Conservation (phyloP, 1,140 invertebrate genomes). For the Trachymyrmex cornetzi region DNA sequence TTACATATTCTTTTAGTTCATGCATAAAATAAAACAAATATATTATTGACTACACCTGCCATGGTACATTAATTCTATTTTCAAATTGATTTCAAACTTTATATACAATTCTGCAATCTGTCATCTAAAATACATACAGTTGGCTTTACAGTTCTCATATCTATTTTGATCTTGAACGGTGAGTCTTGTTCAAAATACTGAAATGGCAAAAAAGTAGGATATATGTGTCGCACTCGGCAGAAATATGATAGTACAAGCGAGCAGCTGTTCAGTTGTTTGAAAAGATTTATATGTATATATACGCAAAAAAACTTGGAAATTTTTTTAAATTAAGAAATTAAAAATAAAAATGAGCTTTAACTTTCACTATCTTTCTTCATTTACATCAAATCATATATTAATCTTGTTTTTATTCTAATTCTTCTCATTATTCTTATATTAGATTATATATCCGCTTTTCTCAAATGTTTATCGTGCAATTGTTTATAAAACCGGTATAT, state of each 20-base stretch:
- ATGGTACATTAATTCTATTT: neutral
- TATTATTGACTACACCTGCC: no score
- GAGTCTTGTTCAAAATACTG: neutral
- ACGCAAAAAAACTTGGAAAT: neutral
- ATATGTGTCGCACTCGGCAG: neutral
- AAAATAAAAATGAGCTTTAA: constrained; percentile 5
- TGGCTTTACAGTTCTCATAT: neutral
- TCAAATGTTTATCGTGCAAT: neutral
- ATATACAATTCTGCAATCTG: neutral
- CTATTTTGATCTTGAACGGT: neutral
- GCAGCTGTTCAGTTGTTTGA: constrained; percentile 2
- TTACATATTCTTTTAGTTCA: neutral
- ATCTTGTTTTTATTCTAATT: neutral
- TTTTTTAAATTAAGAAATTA: constrained; percentile 5
- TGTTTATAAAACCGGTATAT: neutral
- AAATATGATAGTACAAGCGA: constrained; percentile 19
- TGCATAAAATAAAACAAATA: neutral
- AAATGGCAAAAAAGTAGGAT: neutral
- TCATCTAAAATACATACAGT: constrained; percentile 4
- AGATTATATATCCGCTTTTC: neutral
- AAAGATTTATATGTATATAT: neutral
- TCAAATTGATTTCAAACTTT: constrained; percentile 8
- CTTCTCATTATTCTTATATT: constrained; percentile 9
- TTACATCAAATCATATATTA: neutral
- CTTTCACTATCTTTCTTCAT: neutral